phyloP scores from a whole-genome alignment of 1,140 invertebrate genomes.

The Hyphantria cunea region DNA sequence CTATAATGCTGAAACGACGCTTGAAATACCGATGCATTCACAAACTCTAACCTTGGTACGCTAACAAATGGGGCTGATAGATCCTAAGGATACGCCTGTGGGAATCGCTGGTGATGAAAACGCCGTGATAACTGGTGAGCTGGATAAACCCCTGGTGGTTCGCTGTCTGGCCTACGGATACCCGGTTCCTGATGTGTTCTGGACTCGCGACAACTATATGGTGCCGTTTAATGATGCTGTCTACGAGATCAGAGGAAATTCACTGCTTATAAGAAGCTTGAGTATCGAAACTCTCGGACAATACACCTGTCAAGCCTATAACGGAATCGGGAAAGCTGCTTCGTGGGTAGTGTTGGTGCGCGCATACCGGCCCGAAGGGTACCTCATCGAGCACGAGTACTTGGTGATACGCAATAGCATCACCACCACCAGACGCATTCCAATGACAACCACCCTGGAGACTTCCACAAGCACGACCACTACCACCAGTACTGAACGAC shows the following conservation, averaged over 20 bases:
- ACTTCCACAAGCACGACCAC: constrained; percentile 9
- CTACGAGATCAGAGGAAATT: constrained; percentile 89
- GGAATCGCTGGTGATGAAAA: constrained; percentile 83
- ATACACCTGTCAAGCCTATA: constrained; percentile 95
- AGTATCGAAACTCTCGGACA: constrained; percentile 87
- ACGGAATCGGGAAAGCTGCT: constrained; percentile 89
- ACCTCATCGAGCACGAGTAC: constrained; percentile 57
- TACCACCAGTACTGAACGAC: constrained; percentile 5
- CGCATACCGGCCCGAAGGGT: constrained; percentile 84
- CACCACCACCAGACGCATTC: neutral
- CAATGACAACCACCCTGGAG: neutral
- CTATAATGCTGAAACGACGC: neutral
- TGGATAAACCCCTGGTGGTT: constrained; percentile 87
- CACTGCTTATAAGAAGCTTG: constrained; percentile 88
- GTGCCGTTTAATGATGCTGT: constrained; percentile 87
- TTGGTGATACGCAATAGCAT: constrained; percentile 43
- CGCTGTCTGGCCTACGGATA: constrained; percentile 92
- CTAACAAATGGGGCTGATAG: constrained; percentile 74
- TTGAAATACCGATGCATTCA: constrained; percentile 39
- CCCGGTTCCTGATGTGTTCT: constrained; percentile 90
- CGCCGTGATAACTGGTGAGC: constrained; percentile 84
- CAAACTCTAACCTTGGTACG: constrained; percentile 49
- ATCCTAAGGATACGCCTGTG: constrained; percentile 75
- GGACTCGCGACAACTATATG: constrained; percentile 87
- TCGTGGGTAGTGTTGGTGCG: constrained; percentile 88